Conservation (phyloP, 1,140 invertebrate genomes). For the Thalassaphorura encarpata region DNA sequence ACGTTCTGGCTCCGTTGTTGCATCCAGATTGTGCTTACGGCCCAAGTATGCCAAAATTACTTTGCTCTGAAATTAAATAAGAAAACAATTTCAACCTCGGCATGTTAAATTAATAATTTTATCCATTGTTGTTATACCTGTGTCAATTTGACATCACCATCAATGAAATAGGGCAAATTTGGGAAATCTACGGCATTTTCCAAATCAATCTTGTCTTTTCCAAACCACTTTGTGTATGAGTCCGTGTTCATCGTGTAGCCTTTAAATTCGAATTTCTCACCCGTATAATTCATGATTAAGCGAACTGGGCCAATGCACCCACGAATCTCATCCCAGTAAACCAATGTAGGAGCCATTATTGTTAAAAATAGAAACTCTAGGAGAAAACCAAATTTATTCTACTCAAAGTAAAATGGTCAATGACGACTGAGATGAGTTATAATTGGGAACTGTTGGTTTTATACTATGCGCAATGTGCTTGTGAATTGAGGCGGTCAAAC, state of each 20-base stretch:
- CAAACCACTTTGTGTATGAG: not conserved
- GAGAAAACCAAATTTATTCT: too few species aligned
- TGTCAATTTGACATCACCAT: not conserved
- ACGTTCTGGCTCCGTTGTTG: not conserved
- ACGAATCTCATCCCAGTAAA: constrained; percentile 1
- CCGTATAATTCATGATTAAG: not conserved
- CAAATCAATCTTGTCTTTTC: not conserved
- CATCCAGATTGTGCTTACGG: not conserved
- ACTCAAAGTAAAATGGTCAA: too few species aligned
- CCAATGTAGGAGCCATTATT: too few species aligned
- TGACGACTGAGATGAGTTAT: too few species aligned
- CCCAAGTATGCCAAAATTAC: not conserved
- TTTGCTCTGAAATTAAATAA: not conserved
- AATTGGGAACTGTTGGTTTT: too few species aligned
- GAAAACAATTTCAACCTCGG: too few species aligned
- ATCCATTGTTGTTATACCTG: not conserved
- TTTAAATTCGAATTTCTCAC: not conserved
- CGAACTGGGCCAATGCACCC: not conserved
- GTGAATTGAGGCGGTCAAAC: too few species aligned
- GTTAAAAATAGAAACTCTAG: too few species aligned
- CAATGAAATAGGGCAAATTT: constrained; percentile 1
- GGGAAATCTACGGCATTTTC: not conserved
- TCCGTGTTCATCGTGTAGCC: not conserved
- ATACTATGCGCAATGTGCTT: too few species aligned
- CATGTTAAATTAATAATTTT: too few species aligned